These are phyloP conservation scores for Trachelus iudaicus DNA, from an alignment of 2,888 invertebrate genomes.

Conservation along the genomic window DNA sequence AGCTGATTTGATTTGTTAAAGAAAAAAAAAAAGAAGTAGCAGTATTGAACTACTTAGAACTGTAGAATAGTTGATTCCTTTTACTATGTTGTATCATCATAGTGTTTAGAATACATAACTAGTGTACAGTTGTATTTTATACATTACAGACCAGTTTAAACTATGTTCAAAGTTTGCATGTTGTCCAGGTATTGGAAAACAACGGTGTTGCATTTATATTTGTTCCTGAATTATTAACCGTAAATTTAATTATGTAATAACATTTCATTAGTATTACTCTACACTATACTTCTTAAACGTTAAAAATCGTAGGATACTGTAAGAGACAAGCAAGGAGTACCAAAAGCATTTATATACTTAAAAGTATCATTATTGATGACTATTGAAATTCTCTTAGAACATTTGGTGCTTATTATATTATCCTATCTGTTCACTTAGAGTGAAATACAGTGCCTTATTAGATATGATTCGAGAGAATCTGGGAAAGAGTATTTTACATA, in stretches of 20 bases:
- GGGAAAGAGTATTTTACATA: background rate
- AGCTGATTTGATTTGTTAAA: background rate
- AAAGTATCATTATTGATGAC: background rate
- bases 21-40: background rate
- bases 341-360: slow-evolving; percentile 33
- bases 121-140: slow-evolving; percentile 19
- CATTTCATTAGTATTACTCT: background rate
- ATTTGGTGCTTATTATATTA: slow-evolving; percentile 25
- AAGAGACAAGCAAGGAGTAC: slow-evolving; percentile 24
- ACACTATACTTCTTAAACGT: background rate
- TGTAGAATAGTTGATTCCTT: background rate
- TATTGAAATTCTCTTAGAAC: slow-evolving; percentile 18
- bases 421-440: slow-evolving; percentile 37
- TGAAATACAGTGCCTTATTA: slow-evolving; percentile 49
- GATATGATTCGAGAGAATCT: slow-evolving; percentile 28
- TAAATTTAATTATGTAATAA: slow-evolving; percentile 33
- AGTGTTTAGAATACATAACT: background rate
- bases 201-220: slow-evolving; percentile 41
- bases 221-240: slow-evolving; percentile 42
- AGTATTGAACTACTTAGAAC: background rate
- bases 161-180: slow-evolving; percentile 16
- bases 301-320: background rate
- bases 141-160: slow-evolving; percentile 15
- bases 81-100: background rate
- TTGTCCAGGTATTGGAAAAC: slow-evolving; percentile 20